Conservation (phyloP, 2,888 invertebrate genomes). For the Molorchus minor region DNA sequence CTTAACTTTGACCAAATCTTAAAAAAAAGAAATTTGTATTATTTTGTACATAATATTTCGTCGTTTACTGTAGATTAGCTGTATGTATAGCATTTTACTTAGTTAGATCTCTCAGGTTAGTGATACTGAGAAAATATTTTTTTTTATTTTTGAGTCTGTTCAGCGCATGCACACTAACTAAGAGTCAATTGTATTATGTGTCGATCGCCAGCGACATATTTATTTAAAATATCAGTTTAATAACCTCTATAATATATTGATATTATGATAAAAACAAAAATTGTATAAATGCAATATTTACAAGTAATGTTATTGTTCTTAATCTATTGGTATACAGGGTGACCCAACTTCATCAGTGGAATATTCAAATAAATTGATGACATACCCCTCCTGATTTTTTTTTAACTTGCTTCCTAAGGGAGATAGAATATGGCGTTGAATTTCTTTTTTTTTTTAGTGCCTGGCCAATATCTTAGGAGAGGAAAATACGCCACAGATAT, state of each 20-base stretch:
- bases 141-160: constrained; percentile 57
- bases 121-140: constrained; percentile 59
- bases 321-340: constrained; percentile 36
- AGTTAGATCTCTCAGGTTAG: constrained; percentile 62
- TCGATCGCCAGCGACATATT: constrained; percentile 57
- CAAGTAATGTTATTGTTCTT: constrained; percentile 32
- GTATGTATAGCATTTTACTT: constrained; percentile 65
- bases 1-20: constrained; percentile 57
- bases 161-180: constrained; percentile 61
- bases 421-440: no score
- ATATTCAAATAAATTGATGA: no score
- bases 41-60: constrained; percentile 62
- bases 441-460: no score
- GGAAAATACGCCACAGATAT: no score
- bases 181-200: constrained; percentile 63
- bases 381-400: no score
- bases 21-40: constrained; percentile 57
- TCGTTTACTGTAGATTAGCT: constrained; percentile 63
- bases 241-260: constrained; percentile 25
- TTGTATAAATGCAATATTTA: constrained; percentile 39
- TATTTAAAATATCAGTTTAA: constrained; percentile 26
- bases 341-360: no score
- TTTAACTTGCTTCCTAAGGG: no score
- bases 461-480: no score
- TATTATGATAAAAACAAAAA: constrained; percentile 14